Evolutionary conservation across 2,888 invertebrate genomes (phyloP), one percentile per base, ranked within the genome.

Genomic region (Athrips mouffetella): DNA sequence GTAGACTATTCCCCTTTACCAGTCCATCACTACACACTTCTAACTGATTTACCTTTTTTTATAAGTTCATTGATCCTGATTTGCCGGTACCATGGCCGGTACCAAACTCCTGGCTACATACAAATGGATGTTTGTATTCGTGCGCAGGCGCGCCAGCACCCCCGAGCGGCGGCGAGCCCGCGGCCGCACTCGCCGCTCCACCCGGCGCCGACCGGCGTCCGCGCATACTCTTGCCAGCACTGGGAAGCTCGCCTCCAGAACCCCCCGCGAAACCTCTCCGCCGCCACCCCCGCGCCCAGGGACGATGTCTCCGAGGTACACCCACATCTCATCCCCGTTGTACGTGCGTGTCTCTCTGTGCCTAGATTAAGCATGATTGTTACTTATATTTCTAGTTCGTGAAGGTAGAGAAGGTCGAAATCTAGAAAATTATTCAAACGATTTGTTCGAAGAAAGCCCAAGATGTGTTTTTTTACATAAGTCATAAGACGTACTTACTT

Each of bases 151-250:
- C 82, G 87, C 80, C 86, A 85, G 72, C 83, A 75, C 76, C 84
- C 84, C 73, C 82, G 75, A 84, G 87, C 80, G 89, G 78, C 74
- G 83, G 89, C 82, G 79, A 87, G 76, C 89, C 86, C 65, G 76
- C 77, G 69, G 82, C 80, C 61, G 85, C n/a, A n/a, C n/a, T 90
- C 79, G 71, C 87, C 87, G 70, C 67, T 87, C 78, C 80, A 90
- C 84, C 78, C 90, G 80, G 77, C 88, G 69, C 89, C 89, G 62
- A 83, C 77, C 80, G 89, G 86, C 80, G 89, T 90, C 77, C 90
- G 86, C 75, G 89, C 83, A 64, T 91, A 82, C 88, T 90, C 84
- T 76, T 91, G 84, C 88, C 90, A 84, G 79, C 91, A 88, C 73
- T 91, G 81, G 89, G 91, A 89, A 73, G 82, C 89, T 57, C 84